Evolutionary conservation across 2,888 invertebrate genomes (phyloP).

Genomic region (Zaprionus bogoriensis): DNA sequence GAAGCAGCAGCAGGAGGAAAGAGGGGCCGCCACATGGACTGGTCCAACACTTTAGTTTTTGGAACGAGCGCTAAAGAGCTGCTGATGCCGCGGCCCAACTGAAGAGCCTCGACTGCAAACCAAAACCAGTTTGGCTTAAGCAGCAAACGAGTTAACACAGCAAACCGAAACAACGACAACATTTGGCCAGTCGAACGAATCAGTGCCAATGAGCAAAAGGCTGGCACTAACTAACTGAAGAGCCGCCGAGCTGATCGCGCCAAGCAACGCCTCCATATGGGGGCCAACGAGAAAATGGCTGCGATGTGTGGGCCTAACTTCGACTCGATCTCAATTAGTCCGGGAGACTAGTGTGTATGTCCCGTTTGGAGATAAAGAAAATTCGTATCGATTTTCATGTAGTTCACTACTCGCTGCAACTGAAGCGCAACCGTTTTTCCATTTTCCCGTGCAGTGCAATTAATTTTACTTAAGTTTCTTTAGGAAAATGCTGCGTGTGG

Average conservation of each 20-base stretch:
- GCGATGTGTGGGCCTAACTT: conserved; percentile 5
- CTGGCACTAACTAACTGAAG: conserved; percentile 36
- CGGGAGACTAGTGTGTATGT: no score
- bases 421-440: background rate
- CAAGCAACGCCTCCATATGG: conserved; percentile 36
- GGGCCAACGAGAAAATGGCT: conserved; percentile 45
- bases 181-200: conserved; percentile 70
- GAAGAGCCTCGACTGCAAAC: conserved; percentile 59
- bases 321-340: no score
- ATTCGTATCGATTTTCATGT: conserved; percentile 50
- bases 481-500: conserved; percentile 49
- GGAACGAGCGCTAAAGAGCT: conserved; percentile 78
- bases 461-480: conserved; percentile 81
- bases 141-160: conserved; percentile 59
- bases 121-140: conserved; percentile 49
- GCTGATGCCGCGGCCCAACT: conserved; percentile 58
- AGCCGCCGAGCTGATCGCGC: conserved; percentile 19
- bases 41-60: conserved; percentile 73
- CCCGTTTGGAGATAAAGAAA: no score
- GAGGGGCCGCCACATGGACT: conserved; percentile 24
- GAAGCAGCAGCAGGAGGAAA: background rate
- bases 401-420: background rate
- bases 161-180: conserved; percentile 18
- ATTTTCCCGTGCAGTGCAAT: conserved; percentile 41
- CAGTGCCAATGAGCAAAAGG: conserved; percentile 68